Evolutionary conservation across 53 echinoderm and acorn worm species (phyloP), one percentile per base, ranked within the genome.

Genomic region (Holothuria scabra): DNA sequence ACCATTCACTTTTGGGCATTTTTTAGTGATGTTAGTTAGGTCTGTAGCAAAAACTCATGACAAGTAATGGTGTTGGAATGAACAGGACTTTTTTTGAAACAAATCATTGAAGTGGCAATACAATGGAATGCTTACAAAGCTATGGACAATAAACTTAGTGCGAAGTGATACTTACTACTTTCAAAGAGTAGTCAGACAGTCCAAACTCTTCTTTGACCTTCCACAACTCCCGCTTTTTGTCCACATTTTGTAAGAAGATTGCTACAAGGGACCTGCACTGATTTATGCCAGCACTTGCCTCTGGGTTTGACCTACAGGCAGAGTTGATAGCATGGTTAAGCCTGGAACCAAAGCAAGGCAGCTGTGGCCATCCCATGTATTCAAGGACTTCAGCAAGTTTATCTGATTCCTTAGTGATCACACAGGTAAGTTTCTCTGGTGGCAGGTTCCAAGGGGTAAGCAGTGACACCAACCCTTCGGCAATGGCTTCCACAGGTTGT

Each of bases 371-470:
- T 46, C 65, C 82, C 82, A 81, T 38, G 24, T 38, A 63, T 20
- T 81, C 41, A 28, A 81, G 41, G 22, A 44, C 46, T 26, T 64
- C 49, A 34, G 38, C 23, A 38, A 81, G 65, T 12, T 81, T 23
- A 18, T 37, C 14, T 6, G 62, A 61, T 16, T 81, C 62, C 41
- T 61, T 41, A 11, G 65, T 63, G 6, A 64, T 64, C 12, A 63
- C 82, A 22, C 82, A 81, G 12, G 82, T 64, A 4, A 81, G 82
- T 28, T 81, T 81, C 46, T 61, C 62, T 0, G 62, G 63, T 12
- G 82, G 65, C 31, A 81, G 65, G 35, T 81, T 81, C 82, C 82
- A 81, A 5, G 82, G 46, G 12, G 38, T 34, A 11, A 81, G 82
- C 5, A 81, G 38, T 61, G 82, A 81, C 32, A 61, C 46, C 65